These are phyloP conservation scores for Datnioides undecimradiatus DNA, from an alignment of 2,113 vertebrate genomes.

Conservation along the genomic window DNA sequence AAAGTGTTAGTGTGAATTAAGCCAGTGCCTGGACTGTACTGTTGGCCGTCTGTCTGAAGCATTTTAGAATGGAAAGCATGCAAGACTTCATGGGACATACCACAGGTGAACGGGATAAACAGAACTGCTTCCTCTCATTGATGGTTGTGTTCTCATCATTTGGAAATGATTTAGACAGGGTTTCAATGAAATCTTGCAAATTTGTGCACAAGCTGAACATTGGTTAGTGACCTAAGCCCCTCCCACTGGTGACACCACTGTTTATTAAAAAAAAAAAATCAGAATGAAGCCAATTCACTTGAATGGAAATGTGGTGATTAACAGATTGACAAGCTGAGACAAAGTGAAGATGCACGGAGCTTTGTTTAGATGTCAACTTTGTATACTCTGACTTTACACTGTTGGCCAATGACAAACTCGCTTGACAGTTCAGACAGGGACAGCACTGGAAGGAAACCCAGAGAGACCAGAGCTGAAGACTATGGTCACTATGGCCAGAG, in stretches of 20 bases:
- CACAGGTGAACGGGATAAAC: slow-evolving; percentile 15
- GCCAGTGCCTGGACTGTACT: background rate
- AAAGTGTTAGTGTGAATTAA: slow-evolving; percentile 6
- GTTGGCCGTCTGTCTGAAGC: background rate
- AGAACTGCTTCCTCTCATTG: background rate
- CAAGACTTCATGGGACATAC: slow-evolving; percentile 40
- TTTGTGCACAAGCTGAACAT: background rate
- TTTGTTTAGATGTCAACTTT: background rate
- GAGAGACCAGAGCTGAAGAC: no score
- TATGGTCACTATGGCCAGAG: no score
- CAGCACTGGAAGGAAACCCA: no score
- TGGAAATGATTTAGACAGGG: background rate
- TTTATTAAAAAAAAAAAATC: no score
- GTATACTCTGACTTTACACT: background rate
- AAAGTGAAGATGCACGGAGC: background rate
- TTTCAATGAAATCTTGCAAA: background rate
- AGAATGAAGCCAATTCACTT: no score
- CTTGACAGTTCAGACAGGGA: background rate
- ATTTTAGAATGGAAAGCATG: slow-evolving; percentile 31
- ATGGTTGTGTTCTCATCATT: background rate
- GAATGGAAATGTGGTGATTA: background rate
- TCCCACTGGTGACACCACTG: no score
- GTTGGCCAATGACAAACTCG: background rate
- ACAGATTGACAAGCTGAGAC: no score
- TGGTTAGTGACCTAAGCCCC: no score